Percentiles rank a stretch among this genome's conserved stretches.
Conservation (phyloP, 1,140 invertebrate species). For the Drosophila truncata region DNA sequence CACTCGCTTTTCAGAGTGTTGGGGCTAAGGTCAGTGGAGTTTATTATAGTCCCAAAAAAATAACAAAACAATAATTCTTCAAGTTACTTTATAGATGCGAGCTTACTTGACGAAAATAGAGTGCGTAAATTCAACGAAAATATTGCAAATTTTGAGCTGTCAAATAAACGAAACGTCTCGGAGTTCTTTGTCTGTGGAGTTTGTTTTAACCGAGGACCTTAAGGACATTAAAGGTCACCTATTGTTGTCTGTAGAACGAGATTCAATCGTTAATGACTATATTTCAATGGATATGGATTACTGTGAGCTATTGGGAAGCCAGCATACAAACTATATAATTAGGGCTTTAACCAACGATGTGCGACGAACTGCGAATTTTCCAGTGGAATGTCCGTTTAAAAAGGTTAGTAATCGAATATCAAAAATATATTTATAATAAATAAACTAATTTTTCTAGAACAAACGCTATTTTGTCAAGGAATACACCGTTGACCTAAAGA, state of each 20-base stretch:
- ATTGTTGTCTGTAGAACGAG: constrained; percentile 6
- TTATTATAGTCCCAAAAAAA: neutral
- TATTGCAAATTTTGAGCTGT: neutral
- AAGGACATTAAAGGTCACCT: neutral
- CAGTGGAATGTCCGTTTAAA: constrained; percentile 39
- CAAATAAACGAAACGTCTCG: too few relatives aligned
- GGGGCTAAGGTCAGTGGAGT: neutral
- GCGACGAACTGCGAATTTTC: constrained; percentile 27
- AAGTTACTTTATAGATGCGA: neutral
- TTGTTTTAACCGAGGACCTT: neutral
- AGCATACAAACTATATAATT: constrained; percentile 6
- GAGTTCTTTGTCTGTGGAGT: constrained; percentile 4
- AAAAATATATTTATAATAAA: too few relatives aligned
- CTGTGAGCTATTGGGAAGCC: constrained; percentile 14
- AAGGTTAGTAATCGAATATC: neutral
- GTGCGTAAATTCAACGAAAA: neutral
- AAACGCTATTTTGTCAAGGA: constrained; percentile 23
- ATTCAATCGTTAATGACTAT: constrained; percentile 11
- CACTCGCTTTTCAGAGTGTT: neutral
- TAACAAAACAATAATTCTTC: neutral
- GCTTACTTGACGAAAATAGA: neutral
- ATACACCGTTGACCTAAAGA: constrained; percentile 19
- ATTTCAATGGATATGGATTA: constrained; percentile 19
- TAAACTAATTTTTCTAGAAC: neutral
- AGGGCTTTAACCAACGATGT: constrained; percentile 4